Conservation (phyloP, 2,113 vertebrate species). For the Grus americana region DNA sequence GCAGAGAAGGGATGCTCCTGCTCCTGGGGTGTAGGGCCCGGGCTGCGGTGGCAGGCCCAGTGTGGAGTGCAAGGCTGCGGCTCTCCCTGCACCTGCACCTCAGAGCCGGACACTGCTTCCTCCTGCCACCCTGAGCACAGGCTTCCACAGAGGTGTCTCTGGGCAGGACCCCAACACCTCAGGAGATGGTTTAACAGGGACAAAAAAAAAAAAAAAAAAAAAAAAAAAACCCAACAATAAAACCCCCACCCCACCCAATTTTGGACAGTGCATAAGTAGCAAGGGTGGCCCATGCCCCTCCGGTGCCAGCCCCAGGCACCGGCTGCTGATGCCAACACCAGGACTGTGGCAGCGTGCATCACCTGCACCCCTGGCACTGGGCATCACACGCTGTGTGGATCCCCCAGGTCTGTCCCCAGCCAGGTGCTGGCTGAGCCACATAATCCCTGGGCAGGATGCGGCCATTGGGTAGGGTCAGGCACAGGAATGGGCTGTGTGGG, state of each 20-base stretch:
- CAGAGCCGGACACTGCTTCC: background rate
- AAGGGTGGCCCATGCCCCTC: accelerated
- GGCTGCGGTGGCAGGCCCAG: background rate
- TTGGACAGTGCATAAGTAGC: background rate
- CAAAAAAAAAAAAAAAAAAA: no score
- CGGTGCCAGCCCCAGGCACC: background rate
- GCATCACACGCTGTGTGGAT: accelerated
- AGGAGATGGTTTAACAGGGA: background rate
- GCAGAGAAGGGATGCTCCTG: background rate
- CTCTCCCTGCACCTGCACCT: background rate
- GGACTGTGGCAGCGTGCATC: background rate
- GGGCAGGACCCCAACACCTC: background rate
- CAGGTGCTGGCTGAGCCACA: background rate
- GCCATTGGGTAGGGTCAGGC: background rate
- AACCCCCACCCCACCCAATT: background rate
- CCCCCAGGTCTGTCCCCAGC: background rate
- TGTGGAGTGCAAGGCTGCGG: background rate
- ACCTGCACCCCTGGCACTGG: background rate
- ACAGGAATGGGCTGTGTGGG: background rate
- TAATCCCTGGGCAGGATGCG: accelerated
- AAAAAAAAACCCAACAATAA: no score
- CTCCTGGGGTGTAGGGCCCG: background rate
- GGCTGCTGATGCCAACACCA: background rate
- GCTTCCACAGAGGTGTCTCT: accelerated
- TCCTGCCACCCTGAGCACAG: background rate